A percentile compares a stretch with the other conserved stretches of the same genome.
These are phyloP conservation scores for Henricia sp. DNA, from an alignment of 53 echinoderm and acorn worm genomes.

Conservation along the genomic window DNA sequence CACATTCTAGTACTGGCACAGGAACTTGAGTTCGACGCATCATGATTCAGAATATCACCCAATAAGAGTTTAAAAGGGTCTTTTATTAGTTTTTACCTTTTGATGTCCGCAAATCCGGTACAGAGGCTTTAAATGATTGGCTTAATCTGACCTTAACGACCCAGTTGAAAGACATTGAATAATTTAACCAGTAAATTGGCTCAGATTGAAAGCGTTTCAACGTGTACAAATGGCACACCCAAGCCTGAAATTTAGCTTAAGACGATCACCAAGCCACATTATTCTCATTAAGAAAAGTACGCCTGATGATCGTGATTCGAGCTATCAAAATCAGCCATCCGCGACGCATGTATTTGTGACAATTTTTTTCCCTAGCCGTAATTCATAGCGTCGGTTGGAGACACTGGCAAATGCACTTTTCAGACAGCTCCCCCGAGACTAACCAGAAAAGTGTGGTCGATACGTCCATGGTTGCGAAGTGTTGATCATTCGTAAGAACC, in stretches of 20 bases:
- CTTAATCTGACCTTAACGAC: no score
- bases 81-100: no score
- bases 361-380: neutral
- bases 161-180: no score
- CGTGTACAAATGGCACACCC: neutral
- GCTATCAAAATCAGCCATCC: neutral
- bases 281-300: constrained; percentile 38
- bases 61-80: no score
- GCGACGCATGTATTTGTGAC: neutral
- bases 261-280: constrained; percentile 13
- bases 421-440: constrained; percentile 50
- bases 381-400: neutral
- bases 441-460: constrained; percentile 6
- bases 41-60: no score
- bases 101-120: no score
- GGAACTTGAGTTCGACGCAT: no score
- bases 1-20: no score
- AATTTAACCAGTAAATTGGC: constrained; percentile 5
- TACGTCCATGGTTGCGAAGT: constrained; percentile 22
- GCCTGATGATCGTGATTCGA: neutral
- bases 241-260: neutral
- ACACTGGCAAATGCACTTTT: constrained; percentile 39
- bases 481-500: constrained; percentile 3
- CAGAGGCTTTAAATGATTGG: no score
- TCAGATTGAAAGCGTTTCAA: constrained; percentile 22